These are phyloP conservation scores for Hemichromis elongatus DNA, from an alignment of 2,113 vertebrate species.

Conservation along the genomic window DNA sequence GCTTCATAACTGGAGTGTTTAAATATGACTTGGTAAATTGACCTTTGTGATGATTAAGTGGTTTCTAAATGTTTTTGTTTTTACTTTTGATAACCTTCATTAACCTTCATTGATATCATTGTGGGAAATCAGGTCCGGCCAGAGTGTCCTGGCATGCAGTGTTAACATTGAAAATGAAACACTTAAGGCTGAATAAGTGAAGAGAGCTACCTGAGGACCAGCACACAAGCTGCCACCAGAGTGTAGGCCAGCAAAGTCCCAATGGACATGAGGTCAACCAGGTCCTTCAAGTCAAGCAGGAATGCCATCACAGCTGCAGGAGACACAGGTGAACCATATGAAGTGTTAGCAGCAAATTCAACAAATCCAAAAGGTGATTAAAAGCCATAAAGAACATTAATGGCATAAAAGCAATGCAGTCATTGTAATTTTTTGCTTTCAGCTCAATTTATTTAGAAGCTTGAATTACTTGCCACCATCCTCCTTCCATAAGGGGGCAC, in stretches of 20 bases:
- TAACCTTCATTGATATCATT: background rate
- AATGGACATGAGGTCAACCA: conserved; percentile 97
- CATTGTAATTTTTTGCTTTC: background rate
- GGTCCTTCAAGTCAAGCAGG: conserved; percentile 92
- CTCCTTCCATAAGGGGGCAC: conserved; percentile 35
- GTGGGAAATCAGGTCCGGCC: fast-evolving
- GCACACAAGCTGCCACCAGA: conserved; percentile 91
- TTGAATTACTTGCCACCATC: background rate
- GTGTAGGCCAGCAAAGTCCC: conserved; percentile 95
- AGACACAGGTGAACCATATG: background rate
- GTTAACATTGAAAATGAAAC: background rate
- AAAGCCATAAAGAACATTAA: background rate
- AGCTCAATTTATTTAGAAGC: background rate
- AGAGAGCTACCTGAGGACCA: conserved; percentile 84
- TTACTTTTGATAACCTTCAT: background rate
- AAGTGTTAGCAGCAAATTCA: background rate
- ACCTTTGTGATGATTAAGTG: background rate
- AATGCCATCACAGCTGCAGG: conserved; percentile 91
- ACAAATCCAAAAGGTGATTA: background rate
- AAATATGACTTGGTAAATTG: background rate
- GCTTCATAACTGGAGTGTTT: background rate
- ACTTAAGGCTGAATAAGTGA: fast-evolving
- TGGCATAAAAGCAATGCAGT: background rate
- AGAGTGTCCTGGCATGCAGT: background rate
- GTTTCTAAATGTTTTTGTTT: background rate